Base-by-base conservation (phyloP, 2,113 vertebrate species). In the Suncus etruscus region DNA sequence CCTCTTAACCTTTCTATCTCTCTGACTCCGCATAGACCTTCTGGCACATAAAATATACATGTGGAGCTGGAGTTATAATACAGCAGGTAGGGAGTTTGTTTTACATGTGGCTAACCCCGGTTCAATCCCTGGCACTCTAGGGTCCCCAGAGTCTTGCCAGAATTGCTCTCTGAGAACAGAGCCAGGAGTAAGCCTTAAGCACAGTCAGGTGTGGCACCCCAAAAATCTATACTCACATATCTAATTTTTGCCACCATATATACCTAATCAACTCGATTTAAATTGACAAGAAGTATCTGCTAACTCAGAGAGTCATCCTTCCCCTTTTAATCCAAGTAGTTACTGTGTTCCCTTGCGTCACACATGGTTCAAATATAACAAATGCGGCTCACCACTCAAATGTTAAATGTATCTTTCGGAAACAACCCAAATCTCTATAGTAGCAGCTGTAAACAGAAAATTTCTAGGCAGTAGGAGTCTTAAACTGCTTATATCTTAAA, bases 301-400 rank as follows among this genome's bases (percentile, higher is more conserved):
- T 94, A 87, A 91, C 75, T 61, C 74, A 70, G 63, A 77, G 18
- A 73, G 31, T 75, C 31, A 29, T 58, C 83, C 89, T 69, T 66
- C 50, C 80, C 47, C n/a, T 3, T 66, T 76, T 85, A 48, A 92
- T 65, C 39, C 77, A 82, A 76, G 69, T 73, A 74, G 82, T 90
- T 75, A 75, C 87, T 68, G 32, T 80, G 73, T 93, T 32, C 79
- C 32, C 79, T 95, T 39, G 86, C 68, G 11, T 92, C 95, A 94
- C 92, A 90, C 72, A 86, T 91, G 87, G 89, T 72, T 97, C 93
- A 96, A 91, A 90, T 90, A 89, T 78, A 96, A 96, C 89, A 90
- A 94, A 89, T 89, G 93, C 80, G 94, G 89, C 77, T 95, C 83
- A 93, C 95, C 90, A 94, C 92, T 91, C 80, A 93, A 95, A 94